Evolutionary conservation across 2,113 vertebrate species (phyloP), one percentile per base, ranked within the genome.

Genomic region (Pachycephala philippinensis): DNA sequence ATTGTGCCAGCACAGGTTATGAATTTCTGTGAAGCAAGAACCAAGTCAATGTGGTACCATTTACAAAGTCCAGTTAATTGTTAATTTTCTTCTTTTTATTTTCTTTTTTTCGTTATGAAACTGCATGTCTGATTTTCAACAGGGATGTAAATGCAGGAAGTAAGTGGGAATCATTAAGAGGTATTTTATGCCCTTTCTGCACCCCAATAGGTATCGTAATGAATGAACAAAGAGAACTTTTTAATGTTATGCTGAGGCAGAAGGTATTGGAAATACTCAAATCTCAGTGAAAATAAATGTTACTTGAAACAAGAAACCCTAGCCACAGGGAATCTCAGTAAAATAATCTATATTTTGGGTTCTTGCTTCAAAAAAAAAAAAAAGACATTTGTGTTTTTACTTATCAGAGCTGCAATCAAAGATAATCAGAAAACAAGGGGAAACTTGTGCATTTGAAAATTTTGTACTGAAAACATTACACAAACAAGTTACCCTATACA

Each of bases 21-120:
- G 77, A 87, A 91, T 91, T 94, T 92, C 77, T 30, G 23, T 54
- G 65, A 87, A 97, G 89, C 23, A 81, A 89, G 56, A 93, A 84
- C 68, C 39, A 74, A 92, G 74, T 4, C 17, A 49, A 50, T 68
- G 60, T 19, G 13, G 44, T 45, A 39, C 37, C 26, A 44, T 80
- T 93, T 81, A 75, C 26, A 74, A 77, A 84, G 24, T 89, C 80
- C 39, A 37, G 22, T 53, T 88, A 78, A 78, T 75, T 89, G 33
- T n/a, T 91, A 40, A 60, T 93, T 92, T 93, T 74, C 23, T 40
- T 37, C 49, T 24, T 49, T 15, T 17, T 49, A n/a, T 35, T 35
- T 33, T 17, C 49, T n/a, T 66, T 39, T 33, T 18, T 68, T 39
- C 45, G 10, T 47, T 86, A 42, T 35, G 11, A 59, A 91, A 56